Base-by-base conservation (phyloP, 2,888 invertebrate species). In the Zaprionus bogoriensis region DNA sequence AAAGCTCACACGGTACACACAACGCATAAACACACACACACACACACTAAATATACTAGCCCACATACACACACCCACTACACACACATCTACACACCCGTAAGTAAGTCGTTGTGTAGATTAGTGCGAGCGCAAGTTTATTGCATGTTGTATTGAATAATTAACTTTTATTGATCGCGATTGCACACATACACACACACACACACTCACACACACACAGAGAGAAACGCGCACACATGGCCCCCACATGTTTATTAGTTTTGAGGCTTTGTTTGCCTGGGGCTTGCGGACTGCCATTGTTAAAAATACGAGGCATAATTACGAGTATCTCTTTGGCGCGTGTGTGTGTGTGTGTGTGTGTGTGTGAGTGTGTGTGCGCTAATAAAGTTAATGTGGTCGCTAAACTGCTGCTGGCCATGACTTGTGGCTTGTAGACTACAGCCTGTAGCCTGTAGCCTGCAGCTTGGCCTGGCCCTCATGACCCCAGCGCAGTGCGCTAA, bases 101-200 rank as follows among this genome's bases (percentile, higher is more conserved):
- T 74, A 80, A 80, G 61, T 80, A 68, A 71, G 71, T 68, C 54
- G 67, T 63, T 67, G 76, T 45, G 30, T 59, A 64, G 73, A 63
- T 80, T 68, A 72, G 65, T 61, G 61, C 47, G 38, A 67, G 68
- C 58, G 64, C 72, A 70, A 72, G 74, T 74, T 77, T 83, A 76
- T 78, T 61, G 67, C 71, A 62, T 67, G 78, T 68, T 68, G 66
- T 71, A 77, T 70, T 88, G 75, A 89, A 88, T 89, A 88, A 82
- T 86, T 88, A 77, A 89, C 71, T 70, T 85, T 85, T 88, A 89
- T 89, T 80, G 88, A 88, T 78, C 74, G 85, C 68, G 67, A 65
- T 75, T 64, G 63, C 50, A 60, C 47, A 46, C 51, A 48, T 52
- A 54, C 55, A 64, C 41, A 41, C 51, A 30, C 38, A 28, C 25